These are phyloP conservation scores for Porites evermanni DNA, from an alignment of 92 coral and sea anemone species.

Conservation along the genomic window DNA sequence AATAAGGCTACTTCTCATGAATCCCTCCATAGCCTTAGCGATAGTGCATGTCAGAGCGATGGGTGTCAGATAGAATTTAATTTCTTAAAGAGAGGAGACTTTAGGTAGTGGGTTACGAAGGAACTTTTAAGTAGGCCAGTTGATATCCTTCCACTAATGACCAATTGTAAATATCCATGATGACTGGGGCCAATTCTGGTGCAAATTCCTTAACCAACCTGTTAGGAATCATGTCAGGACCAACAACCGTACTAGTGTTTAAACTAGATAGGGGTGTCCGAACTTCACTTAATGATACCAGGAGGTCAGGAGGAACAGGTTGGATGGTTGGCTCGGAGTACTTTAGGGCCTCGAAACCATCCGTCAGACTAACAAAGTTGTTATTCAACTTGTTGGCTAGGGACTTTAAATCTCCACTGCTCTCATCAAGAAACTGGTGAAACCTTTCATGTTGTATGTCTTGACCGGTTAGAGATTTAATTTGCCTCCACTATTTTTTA, in stretches of 20 bases:
- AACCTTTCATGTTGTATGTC: no score
- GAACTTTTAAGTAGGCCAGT: slow-evolving; percentile 34
- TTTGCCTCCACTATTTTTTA: slow-evolving; percentile 49
- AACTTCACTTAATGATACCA: background rate
- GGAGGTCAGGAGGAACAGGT: slow-evolving; percentile 8
- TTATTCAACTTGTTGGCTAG: no score
- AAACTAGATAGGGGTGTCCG: background rate
- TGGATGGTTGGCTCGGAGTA: background rate
- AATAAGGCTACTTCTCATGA: slow-evolving; percentile 38
- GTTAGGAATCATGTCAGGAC: slow-evolving; percentile 42
- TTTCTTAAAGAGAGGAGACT: slow-evolving; percentile 42
- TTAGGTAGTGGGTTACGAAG: slow-evolving; percentile 42
- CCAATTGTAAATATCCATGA: slow-evolving; percentile 26
- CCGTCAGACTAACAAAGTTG: no score
- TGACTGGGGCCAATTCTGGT: slow-evolving; percentile 42
- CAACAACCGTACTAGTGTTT: slow-evolving; percentile 9
- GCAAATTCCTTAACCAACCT: slow-evolving; percentile 41
- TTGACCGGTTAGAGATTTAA: background rate
- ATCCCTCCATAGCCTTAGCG: slow-evolving; percentile 50
- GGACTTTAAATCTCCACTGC: no score
- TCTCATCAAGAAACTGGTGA: no score
- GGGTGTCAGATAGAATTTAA: slow-evolving; percentile 36
- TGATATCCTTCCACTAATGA: background rate
- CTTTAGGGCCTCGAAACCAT: no score
- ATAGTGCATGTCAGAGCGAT: slow-evolving; percentile 12